Evolutionary conservation across 2,797 vertebrate species (phyloP).

Genomic region (Paedocypris micromegethes): DNA sequence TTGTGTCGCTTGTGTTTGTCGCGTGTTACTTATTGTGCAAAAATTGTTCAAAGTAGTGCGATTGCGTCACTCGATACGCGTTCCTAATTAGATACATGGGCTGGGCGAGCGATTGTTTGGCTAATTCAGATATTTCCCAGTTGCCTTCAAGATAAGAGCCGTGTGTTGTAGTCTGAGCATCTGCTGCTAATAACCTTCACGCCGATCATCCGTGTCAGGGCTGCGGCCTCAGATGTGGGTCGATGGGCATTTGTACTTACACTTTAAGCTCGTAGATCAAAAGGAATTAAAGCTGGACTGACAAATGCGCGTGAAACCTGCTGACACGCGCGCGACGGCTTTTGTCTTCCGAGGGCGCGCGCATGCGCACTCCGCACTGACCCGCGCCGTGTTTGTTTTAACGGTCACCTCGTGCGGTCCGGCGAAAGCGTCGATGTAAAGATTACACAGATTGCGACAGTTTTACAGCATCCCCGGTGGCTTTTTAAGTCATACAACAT

Average conservation of each 20-base stretch:
- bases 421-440: not conserved
- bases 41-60: too few species aligned
- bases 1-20: too few species aligned
- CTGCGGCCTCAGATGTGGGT: constrained; percentile 49
- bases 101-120: too few species aligned
- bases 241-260: constrained; percentile 61
- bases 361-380: constrained; percentile 1
- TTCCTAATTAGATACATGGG: too few species aligned
- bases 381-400: constrained; percentile 3
- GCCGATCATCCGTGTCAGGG: constrained; percentile 31
- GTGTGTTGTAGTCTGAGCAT: not conserved
- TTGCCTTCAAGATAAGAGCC: too few species aligned
- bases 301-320: constrained; percentile 67
- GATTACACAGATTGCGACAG: not conserved
- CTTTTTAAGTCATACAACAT: too few species aligned
- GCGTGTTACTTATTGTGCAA: too few species aligned
- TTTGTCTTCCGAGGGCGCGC: constrained; percentile 53
- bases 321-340: constrained; percentile 68
- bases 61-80: too few species aligned
- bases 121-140: too few species aligned
- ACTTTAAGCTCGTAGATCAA: constrained; percentile 72
- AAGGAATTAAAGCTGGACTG: constrained; percentile 74
- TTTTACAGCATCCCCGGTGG: too few species aligned
- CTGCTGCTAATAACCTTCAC: constrained; percentile 18
- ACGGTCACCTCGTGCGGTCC: not conserved